Percentiles rank a stretch among this genome's conserved stretches.
Conservation (phyloP, 2,113 vertebrate species). For the Protomyctophum bolini region DNA sequence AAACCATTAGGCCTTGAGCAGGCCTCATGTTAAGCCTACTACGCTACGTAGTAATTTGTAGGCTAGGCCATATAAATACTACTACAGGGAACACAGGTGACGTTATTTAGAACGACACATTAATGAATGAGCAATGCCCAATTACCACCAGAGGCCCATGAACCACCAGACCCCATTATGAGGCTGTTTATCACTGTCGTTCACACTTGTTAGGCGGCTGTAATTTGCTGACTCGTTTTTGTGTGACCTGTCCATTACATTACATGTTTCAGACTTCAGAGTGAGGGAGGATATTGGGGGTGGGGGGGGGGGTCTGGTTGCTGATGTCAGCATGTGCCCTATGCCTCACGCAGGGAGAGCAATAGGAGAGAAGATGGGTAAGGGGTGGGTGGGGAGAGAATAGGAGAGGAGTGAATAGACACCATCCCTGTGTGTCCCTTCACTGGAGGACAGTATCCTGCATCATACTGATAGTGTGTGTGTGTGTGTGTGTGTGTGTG, state of each 20-base stretch:
- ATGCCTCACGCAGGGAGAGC: constrained; percentile 38
- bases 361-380: constrained; percentile 17
- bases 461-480: constrained; percentile 54
- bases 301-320: constrained; percentile 61
- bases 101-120: constrained; percentile 45
- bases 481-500: constrained; percentile 5
- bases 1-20: too few relatives aligned
- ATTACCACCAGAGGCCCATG: constrained; percentile 6
- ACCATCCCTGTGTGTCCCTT: background rate
- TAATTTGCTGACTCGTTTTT: constrained; percentile 14
- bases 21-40: background rate
- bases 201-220: constrained; percentile 37
- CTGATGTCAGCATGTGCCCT: constrained; percentile 82
- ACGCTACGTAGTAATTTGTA: constrained; percentile 5
- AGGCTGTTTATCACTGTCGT: constrained; percentile 55
- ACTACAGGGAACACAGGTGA: constrained; percentile 18
- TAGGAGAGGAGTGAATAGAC: background rate
- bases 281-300: background rate
- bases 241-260: constrained; percentile 48
- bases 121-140: constrained; percentile 52
- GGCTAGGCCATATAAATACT: background rate
- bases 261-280: constrained; percentile 22
- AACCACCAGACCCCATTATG: constrained; percentile 39
- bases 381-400: constrained; percentile 7
- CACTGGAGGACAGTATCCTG: constrained; percentile 44